phyloP scores from a whole-genome alignment of 2,113 vertebrate species.

The Ia io region DNA sequence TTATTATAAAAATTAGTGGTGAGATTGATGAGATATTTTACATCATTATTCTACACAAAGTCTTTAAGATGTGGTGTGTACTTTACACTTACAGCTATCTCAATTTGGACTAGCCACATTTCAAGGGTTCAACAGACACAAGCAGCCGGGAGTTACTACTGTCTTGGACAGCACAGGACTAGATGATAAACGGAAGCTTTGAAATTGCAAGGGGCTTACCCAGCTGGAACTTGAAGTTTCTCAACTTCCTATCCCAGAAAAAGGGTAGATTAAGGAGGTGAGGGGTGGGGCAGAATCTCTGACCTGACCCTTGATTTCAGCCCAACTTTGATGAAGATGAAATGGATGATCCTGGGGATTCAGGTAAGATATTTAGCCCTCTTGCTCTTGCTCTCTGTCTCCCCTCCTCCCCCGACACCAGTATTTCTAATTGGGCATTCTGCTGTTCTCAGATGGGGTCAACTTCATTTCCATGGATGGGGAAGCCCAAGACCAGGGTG shows the following conservation, averaged over 20 bases:
- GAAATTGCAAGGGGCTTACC: background rate
- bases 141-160: background rate
- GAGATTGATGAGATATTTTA: background rate
- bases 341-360: constrained; percentile 80
- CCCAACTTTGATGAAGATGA: constrained; percentile 84
- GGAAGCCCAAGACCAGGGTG: constrained; percentile 78
- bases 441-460: constrained; percentile 79
- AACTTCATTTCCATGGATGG: constrained; percentile 79
- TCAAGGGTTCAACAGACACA: background rate
- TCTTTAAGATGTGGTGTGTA: background rate
- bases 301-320: constrained; percentile 76
- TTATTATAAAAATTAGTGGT: background rate
- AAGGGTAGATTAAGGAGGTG: background rate
- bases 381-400: background rate
- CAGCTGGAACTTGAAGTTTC: background rate
- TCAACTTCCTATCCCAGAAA: background rate
- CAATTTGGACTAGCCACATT: background rate
- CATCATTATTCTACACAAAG: background rate
- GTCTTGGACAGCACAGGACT: background rate
- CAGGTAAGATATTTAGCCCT: constrained; percentile 74
- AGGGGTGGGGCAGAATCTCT: background rate
- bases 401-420: background rate
- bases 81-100: background rate
- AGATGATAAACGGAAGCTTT: background rate
- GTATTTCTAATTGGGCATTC: background rate